Base-by-base conservation (phyloP, 2,113 vertebrate genomes). In the Capreolus pygargus region DNA sequence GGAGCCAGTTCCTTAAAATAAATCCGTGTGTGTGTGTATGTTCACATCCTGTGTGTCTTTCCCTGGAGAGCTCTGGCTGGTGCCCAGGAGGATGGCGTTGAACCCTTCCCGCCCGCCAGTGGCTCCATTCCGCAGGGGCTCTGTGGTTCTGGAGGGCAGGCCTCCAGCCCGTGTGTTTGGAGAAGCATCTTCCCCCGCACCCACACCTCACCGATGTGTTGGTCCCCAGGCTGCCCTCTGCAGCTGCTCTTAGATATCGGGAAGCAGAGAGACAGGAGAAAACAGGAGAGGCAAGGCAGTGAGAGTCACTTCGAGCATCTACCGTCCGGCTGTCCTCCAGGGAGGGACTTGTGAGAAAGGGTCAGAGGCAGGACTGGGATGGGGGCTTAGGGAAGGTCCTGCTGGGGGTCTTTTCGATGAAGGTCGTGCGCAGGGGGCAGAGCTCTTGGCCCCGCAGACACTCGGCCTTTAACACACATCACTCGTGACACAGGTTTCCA, bases 291-390 rank as follows among this genome's bases (percentile, higher is more conserved):
- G 43, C 21, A 19, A 10, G 55, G 64, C 36, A 12, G 2, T 4
- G 70, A 47, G 45, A 15, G 47, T 23, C 7, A 0, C 33, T 64
- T 3, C 5, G 4, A 16, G 11, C 9, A 58, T 1, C 30, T 21
- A 1, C 5, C 0, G 1, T 50, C 17, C 2, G 1, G 3, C 1
- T 45, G 25, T 39, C 5, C 4, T 10, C 0, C 6, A 33, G 58
- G 50, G 3, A 14, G 28, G 21, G 45, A 4, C 45, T 5, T 27
- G 4, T 1, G 25, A 50, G 33, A 39, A 36, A 8, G n/a, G 28
- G 10, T 23, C 9, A 7, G 33, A 23, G 3, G 6, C 8, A 13
- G 21, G 17, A 23, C 19, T 6, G 36, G 67, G 67, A 9, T 2
- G 19, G 67, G n/a, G 10, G 45, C 17, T 12, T 12, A 7, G 58